A percentile compares a stretch with the other conserved stretches of the same genome.
These are phyloP conservation scores for Metopolophium dirhodum DNA, from an alignment of 1,140 invertebrate genomes.

Conservation along the genomic window DNA sequence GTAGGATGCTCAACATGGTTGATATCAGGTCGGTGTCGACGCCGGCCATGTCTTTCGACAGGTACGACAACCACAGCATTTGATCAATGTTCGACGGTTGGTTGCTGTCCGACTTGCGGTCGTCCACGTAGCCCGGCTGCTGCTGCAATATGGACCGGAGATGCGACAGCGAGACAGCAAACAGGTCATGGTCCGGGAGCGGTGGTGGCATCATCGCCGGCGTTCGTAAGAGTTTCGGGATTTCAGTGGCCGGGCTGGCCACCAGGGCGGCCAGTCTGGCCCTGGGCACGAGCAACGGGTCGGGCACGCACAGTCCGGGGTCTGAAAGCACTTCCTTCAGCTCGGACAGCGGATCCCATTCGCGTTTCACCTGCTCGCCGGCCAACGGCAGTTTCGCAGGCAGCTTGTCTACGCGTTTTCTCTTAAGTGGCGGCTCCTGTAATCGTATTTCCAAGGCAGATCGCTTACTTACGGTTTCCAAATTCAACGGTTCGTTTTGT, in stretches of 20 bases:
- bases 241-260: slow-evolving; percentile 76
- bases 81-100: background rate
- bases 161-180: slow-evolving; percentile 78
- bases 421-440: background rate
- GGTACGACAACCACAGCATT: slow-evolving; percentile 25
- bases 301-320: slow-evolving; percentile 75
- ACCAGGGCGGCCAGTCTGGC: slow-evolving; percentile 74
- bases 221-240: slow-evolving; percentile 74
- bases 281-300: slow-evolving; percentile 80
- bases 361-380: slow-evolving; percentile 62
- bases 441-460: slow-evolving; percentile 29
- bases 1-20: background rate
- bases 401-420: background rate
- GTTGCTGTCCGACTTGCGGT: background rate
- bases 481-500: slow-evolving; percentile 60
- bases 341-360: slow-evolving; percentile 72
- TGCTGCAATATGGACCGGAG: slow-evolving; percentile 66
- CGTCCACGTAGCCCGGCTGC: background rate
- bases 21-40: background rate
- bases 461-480: slow-evolving; percentile 36
- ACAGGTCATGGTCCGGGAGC: slow-evolving; percentile 77
- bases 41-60: slow-evolving; percentile 37
- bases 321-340: slow-evolving; percentile 74
- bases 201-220: slow-evolving; percentile 75
- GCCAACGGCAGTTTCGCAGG: slow-evolving; percentile 48